Evolutionary conservation across 1,140 invertebrate genomes (phyloP).

Genomic region (Mercenaria mercenaria): DNA sequence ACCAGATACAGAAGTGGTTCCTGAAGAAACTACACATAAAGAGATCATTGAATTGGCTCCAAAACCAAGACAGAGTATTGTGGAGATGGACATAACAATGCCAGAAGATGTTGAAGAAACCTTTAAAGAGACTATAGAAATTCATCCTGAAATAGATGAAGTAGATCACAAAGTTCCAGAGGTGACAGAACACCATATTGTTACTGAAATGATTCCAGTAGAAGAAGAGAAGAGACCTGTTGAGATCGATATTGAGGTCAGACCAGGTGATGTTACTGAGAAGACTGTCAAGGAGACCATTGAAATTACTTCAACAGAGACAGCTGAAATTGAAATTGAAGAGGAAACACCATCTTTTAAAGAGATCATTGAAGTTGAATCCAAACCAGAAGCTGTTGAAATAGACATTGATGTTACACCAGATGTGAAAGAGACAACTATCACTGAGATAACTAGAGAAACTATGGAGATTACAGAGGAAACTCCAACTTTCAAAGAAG

Average conservation of each 20-base stretch:
- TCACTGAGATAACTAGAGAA: conserved; percentile 33
- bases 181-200: background rate
- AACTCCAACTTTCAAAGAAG: conserved; percentile 31
- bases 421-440: conserved; percentile 9
- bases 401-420: conserved; percentile 43
- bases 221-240: background rate
- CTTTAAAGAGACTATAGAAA: background rate
- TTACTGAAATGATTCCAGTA: background rate
- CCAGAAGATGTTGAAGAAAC: conserved; percentile 18
- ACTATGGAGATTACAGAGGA: conserved; percentile 22
- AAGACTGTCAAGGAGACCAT: background rate
- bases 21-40: background rate
- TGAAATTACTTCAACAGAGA: conserved; percentile 8
- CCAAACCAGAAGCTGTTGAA: conserved; percentile 31
- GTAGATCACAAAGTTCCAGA: background rate
- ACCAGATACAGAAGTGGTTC: conserved; percentile 6
- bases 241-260: conserved; percentile 3
- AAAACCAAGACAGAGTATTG: conserved; percentile 9
- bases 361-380: conserved; percentile 40
- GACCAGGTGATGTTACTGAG: background rate
- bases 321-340: conserved; percentile 10
- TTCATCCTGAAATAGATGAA: background rate
- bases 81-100: conserved; percentile 24
- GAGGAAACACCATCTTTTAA: background rate
- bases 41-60: conserved; percentile 9